Base-by-base conservation (phyloP, 35 echinoderm and acorn worm genomes). In the Acanthaster planci region DNA sequence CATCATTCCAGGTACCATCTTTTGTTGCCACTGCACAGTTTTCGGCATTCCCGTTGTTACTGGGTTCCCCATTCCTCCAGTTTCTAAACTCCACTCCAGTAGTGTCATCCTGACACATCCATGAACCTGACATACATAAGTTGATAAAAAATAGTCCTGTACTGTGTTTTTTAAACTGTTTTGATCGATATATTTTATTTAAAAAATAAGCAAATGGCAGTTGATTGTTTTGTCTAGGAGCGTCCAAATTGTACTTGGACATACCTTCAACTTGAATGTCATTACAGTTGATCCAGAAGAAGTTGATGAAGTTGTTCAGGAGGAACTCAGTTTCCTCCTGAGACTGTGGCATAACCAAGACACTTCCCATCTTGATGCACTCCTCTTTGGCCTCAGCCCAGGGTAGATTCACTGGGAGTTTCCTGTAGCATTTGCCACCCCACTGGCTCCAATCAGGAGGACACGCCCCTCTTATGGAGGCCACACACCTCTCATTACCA, bases 401-500 rank as follows among this genome's bases (percentile, higher is more conserved):
- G 21, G 60, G 19, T 68, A n/a, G 0, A 47, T 47, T 47, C 60
- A 1, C 29, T 0, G 1, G 2, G 29, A 3, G 12, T 10, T 9
- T 34, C 29, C 29, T 19, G 60, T 68, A 68, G 60, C 60, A 68
- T 27, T 68, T 68, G 60, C 23, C 21, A 23, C 60, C 32, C 60
- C 60, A 68, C 32, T 8, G 60, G 7, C 2, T 34, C 60, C 60
- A 68, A 23, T 19, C 60, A 68, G 60, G 60, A 27, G 60, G 60
- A 23, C 60, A 68, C 60, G 22, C 12, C 22, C 60, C 60, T 68
- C 60, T 34, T 10, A 68, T 68, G 17, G 60, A 27, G 21, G 60
- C 60, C 17, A 19, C 60, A 68, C 60, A 68, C 60, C 32, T 23
- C 60, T 34, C 60, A n/a, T 34, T 34, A 68, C 60, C 60, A 68